Evolutionary conservation across 2,797 vertebrate species (phyloP).

Genomic region (Channallabes apus): DNA sequence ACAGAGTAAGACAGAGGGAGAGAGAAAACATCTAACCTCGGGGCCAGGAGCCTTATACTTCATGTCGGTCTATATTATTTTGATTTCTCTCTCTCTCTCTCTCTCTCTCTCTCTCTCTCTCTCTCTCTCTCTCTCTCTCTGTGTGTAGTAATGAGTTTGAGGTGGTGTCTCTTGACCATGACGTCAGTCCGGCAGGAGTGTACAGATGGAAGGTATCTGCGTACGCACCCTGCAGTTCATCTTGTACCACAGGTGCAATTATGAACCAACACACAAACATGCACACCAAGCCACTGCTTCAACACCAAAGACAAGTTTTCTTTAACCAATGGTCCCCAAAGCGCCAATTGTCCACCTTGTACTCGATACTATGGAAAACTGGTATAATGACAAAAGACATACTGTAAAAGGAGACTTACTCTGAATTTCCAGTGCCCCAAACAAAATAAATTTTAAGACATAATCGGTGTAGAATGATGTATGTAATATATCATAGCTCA

Average conservation of each 20-base stretch:
- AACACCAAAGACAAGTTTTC: background rate
- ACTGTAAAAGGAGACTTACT: too few species aligned
- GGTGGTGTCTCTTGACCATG: slow-evolving; percentile 71
- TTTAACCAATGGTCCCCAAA: too few species aligned
- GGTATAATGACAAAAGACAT: too few species aligned
- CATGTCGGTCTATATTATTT: background rate
- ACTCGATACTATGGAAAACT: too few species aligned
- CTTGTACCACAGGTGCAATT: slow-evolving; percentile 84
- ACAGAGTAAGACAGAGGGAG: background rate
- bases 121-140: too few species aligned
- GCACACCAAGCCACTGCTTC: background rate
- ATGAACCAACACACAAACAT: slow-evolving; percentile 30
- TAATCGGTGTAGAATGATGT: too few species aligned
- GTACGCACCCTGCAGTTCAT: slow-evolving; percentile 90
- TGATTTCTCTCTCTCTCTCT: background rate
- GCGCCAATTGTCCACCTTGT: too few species aligned
- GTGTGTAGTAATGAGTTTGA: slow-evolving; percentile 86
- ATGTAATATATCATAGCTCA: too few species aligned
- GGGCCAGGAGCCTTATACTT: background rate
- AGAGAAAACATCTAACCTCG: background rate
- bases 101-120: too few species aligned
- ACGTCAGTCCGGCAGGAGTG: slow-evolving; percentile 84
- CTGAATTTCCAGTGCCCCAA: too few species aligned
- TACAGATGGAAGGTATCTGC: slow-evolving; percentile 92
- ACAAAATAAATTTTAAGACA: too few species aligned